Evolutionary conservation across 2,797 vertebrate genomes (phyloP).

Genomic region (Rhynchotus rufescens): DNA sequence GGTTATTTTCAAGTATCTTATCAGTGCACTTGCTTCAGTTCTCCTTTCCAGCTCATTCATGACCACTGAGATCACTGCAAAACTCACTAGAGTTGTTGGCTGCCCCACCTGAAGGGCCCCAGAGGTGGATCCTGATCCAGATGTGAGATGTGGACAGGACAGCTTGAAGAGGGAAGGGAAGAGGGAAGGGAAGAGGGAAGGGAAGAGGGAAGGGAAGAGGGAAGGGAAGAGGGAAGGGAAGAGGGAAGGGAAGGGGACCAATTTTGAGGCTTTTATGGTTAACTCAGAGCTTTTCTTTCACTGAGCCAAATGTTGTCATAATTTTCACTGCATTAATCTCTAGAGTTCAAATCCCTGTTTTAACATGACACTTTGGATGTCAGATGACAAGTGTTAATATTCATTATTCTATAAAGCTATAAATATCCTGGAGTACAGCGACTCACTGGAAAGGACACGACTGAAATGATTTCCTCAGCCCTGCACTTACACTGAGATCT

Average conservation of each 20-base stretch:
- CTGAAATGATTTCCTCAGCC: slow-evolving; percentile 40
- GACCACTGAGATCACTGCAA: not conserved
- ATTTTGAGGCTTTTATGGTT: slow-evolving; percentile 31
- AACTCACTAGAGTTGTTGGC: not conserved
- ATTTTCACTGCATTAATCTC: slow-evolving; percentile 63
- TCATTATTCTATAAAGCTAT: slow-evolving; percentile 61
- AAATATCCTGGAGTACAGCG: slow-evolving; percentile 50
- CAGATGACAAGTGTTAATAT: slow-evolving; percentile 72
- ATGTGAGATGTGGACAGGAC: not conserved
- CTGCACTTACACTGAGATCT: slow-evolving; percentile 1
- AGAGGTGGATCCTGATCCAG: not conserved
- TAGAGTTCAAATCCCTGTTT: slow-evolving; percentile 65
- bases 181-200: too few species aligned
- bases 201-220: not conserved
- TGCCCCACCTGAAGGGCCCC: not conserved
- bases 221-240: not conserved
- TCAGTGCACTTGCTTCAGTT: not conserved
- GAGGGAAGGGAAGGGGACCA: not conserved
- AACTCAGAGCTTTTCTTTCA: slow-evolving; percentile 37
- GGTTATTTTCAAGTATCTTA: not conserved
- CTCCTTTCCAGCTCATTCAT: not conserved
- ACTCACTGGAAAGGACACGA: slow-evolving; percentile 30
- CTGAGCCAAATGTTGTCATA: slow-evolving; percentile 38
- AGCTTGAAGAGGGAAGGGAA: not conserved
- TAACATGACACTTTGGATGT: slow-evolving; percentile 54